A percentile compares a stretch with the other conserved stretches of the same genome.
Conservation (phyloP, 2,113 vertebrate species). For the Elachura formosa region DNA sequence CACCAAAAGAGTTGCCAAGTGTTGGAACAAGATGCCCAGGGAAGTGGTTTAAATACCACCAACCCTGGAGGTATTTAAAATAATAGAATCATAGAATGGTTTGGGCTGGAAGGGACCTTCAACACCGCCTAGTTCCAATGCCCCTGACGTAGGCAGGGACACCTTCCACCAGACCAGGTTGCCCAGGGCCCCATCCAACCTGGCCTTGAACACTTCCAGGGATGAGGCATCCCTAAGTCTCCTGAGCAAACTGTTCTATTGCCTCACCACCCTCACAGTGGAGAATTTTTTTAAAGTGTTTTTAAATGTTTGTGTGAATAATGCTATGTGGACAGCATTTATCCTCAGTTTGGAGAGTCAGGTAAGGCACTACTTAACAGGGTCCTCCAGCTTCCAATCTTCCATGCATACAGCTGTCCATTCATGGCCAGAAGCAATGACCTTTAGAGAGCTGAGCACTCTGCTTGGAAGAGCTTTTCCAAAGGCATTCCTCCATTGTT, state of each 20-base stretch:
- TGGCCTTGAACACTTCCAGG: neutral
- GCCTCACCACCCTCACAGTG: neutral
- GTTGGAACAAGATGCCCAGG: neutral
- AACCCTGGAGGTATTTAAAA: neutral
- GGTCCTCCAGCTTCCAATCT: neutral
- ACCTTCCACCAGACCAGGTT: neutral
- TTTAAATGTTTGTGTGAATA: neutral
- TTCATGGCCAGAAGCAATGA: neutral
- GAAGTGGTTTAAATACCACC: neutral
- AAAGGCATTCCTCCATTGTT: neutral
- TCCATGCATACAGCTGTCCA: neutral
- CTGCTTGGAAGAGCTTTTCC: neutral
- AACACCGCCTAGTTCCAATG: neutral
- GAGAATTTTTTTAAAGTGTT: neutral
- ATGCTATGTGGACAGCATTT: neutral
- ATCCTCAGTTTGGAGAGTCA: neutral
- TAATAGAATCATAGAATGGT: neutral
- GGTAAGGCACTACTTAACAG: neutral
- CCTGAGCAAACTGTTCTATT: neutral
- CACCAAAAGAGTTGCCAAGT: neutral
- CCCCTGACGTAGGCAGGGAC: neutral
- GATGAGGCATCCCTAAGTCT: neutral
- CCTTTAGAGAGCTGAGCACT: neutral
- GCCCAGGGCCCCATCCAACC: neutral
- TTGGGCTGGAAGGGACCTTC: neutral